Conservation (phyloP, 1,140 invertebrate genomes). For the Prorops nasuta region DNA sequence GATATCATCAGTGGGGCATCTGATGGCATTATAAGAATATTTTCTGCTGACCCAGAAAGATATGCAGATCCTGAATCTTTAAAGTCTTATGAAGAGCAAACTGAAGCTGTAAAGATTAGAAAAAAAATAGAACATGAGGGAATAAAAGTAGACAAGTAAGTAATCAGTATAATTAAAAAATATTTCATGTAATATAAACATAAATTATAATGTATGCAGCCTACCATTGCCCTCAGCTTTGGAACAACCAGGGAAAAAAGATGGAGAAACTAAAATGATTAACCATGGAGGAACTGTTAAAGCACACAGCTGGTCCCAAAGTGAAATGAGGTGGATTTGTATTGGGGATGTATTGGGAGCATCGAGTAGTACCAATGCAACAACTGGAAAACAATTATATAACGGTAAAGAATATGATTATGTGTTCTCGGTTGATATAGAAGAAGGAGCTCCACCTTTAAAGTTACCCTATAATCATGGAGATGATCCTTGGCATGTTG, state of each 20-base stretch:
- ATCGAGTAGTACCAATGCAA: slow-evolving; percentile 63
- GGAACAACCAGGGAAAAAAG: slow-evolving; percentile 72
- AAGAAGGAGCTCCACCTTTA: slow-evolving; percentile 81
- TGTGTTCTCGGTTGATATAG: slow-evolving; percentile 92
- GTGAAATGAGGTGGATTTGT: slow-evolving; percentile 74
- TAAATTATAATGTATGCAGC: slow-evolving; percentile 36
- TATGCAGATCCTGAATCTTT: slow-evolving; percentile 65
- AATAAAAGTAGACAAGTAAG: slow-evolving; percentile 78
- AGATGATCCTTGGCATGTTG: slow-evolving; percentile 84
- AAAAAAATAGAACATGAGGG: slow-evolving; percentile 72
- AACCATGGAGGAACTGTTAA: slow-evolving; percentile 70
- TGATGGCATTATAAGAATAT: slow-evolving; percentile 84
- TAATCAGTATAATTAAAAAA: slow-evolving; percentile 14
- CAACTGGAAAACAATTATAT: slow-evolving; percentile 72
- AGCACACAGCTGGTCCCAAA: slow-evolving; percentile 78
- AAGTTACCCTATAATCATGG: slow-evolving; percentile 91
- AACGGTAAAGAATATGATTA: slow-evolving; percentile 93
- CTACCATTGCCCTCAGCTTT: slow-evolving; percentile 78
- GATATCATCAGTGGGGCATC: slow-evolving; percentile 90
- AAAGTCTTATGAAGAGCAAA: slow-evolving; percentile 71
- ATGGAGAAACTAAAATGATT: slow-evolving; percentile 86
- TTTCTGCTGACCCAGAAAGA: slow-evolving; percentile 69
- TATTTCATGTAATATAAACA: background rate
- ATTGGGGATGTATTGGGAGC: slow-evolving; percentile 88
- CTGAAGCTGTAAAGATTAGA: slow-evolving; percentile 64